A percentile compares a stretch with the other conserved stretches of the same genome.
These are phyloP conservation scores for Trichacis sp. DNA, from an alignment of 2,888 invertebrate species.

Conservation along the genomic window DNA sequence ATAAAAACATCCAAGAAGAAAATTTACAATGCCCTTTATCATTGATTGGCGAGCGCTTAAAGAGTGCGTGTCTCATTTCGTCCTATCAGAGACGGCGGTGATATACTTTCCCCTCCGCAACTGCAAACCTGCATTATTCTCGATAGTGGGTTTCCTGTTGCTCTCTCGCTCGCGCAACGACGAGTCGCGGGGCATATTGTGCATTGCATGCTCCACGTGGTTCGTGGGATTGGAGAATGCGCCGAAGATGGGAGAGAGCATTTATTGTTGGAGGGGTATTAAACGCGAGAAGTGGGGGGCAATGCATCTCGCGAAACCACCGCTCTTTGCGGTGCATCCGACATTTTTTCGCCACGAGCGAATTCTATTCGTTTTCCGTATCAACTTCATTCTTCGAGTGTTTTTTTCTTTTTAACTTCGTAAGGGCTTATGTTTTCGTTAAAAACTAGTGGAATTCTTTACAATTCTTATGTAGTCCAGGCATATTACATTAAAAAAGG, in stretches of 20 bases:
- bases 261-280: slow-evolving; percentile 40
- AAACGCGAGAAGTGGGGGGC: slow-evolving; percentile 52
- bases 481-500: too few species aligned
- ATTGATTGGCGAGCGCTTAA: slow-evolving; percentile 17
- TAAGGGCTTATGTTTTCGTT: too few species aligned
- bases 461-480: too few species aligned
- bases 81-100: slow-evolving; percentile 40
- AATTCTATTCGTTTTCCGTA: too few species aligned
- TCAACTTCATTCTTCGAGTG: too few species aligned
- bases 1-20: too few species aligned
- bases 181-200: slow-evolving; percentile 45
- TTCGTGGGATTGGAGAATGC: slow-evolving; percentile 44
- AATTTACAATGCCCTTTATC: neutral
- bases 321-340: slow-evolving; percentile 46
- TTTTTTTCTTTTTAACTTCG: too few species aligned
- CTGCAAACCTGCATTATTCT: slow-evolving; percentile 33
- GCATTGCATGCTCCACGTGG: slow-evolving; percentile 44
- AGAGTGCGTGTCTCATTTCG: slow-evolving; percentile 16
- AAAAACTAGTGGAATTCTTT: too few species aligned
- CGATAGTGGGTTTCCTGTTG: slow-evolving; percentile 20
- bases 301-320: slow-evolving; percentile 57
- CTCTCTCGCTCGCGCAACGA: slow-evolving; percentile 37
- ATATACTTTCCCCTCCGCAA: slow-evolving; percentile 40
- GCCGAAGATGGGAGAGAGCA: slow-evolving; percentile 40
- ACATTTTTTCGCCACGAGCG: slow-evolving; percentile 54